Conservation (phyloP, 1,140 invertebrate genomes). For the Tetraneura akinire region DNA sequence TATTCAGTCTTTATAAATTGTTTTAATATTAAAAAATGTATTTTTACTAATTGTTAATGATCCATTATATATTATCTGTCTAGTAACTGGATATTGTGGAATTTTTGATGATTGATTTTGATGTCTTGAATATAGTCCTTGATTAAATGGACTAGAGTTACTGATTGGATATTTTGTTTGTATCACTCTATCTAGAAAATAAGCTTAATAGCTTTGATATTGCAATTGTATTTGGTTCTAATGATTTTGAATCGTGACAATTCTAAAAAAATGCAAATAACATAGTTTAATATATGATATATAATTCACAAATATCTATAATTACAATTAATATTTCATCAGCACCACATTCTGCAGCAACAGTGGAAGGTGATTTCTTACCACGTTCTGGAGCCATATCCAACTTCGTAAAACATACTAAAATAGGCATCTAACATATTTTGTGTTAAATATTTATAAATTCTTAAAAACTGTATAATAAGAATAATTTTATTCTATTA, state of each 20-base stretch:
- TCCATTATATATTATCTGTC: constrained; percentile 41
- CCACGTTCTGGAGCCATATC: constrained; percentile 71
- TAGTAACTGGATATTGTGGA: constrained; percentile 36
- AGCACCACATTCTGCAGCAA: constrained; percentile 88
- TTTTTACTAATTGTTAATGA: constrained; percentile 44
- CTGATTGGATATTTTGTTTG: constrained; percentile 66
- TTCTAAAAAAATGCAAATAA: constrained; percentile 62
- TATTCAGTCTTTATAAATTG: constrained; percentile 36
- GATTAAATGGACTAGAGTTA: constrained; percentile 57
- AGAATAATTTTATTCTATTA: too few relatives aligned
- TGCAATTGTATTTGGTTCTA: constrained; percentile 89
- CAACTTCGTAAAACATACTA: constrained; percentile 90
- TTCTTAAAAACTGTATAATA: too few relatives aligned
- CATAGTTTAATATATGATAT: not conserved
- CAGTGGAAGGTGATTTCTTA: constrained; percentile 69
- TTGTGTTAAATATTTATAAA: not conserved
- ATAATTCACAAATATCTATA: constrained; percentile 55
- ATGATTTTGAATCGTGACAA: constrained; percentile 75
- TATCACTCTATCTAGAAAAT: constrained; percentile 94
- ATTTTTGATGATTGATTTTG: constrained; percentile 24
- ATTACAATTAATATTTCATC: constrained; percentile 91
- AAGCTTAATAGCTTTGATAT: constrained; percentile 86
- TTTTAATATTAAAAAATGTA: constrained; percentile 44
- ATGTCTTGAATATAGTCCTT: constrained; percentile 45
- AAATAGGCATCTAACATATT: constrained; percentile 74